Conservation (phyloP, 2,113 vertebrate genomes). For the Haemorhous mexicanus region DNA sequence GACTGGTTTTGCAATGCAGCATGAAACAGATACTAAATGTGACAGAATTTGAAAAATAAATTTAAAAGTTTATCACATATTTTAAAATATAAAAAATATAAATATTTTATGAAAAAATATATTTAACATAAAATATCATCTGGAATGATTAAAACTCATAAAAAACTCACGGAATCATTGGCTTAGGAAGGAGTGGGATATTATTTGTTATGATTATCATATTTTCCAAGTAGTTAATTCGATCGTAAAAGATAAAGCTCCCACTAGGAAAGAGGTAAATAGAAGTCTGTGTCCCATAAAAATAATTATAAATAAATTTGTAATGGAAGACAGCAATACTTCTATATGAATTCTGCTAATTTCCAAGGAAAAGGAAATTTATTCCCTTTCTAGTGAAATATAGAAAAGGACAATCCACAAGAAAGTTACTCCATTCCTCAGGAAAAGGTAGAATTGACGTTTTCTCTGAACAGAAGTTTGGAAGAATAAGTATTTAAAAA, state of each 20-base stretch:
- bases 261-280: background rate
- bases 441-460: background rate
- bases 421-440: background rate
- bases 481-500: background rate
- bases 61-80: accelerated
- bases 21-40: background rate
- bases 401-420: background rate
- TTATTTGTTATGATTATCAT: background rate
- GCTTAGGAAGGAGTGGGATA: background rate
- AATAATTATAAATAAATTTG: background rate
- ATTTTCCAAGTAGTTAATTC: background rate
- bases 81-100: background rate
- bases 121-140: background rate
- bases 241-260: background rate
- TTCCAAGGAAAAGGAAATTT: background rate
- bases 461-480: background rate
- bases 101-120: background rate
- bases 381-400: background rate
- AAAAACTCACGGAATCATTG: background rate
- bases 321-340: background rate
- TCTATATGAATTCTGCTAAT: background rate
- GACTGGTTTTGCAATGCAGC: background rate
- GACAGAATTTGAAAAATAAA: background rate
- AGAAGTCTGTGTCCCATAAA: background rate
- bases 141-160: background rate